Evolutionary conservation across 2,113 vertebrate species (phyloP), one percentile per base, ranked within the genome.

Genomic region (Sorex araneus): DNA sequence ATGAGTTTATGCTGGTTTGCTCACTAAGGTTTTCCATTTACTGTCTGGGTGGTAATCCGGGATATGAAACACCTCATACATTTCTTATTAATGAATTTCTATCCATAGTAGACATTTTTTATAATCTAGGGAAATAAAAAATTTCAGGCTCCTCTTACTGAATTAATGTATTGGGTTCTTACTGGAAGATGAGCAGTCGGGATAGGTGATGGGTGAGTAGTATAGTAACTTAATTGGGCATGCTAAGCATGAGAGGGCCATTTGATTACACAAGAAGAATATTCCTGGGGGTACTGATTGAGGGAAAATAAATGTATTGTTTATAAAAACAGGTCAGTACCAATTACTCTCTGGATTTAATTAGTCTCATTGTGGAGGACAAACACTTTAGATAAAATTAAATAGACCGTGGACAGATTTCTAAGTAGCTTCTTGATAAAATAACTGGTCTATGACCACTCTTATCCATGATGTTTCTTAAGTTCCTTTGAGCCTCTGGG

Each of bases 351-450:
- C 11, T 74, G 74, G 34, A 81, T 3, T 70, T 90, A 89, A 91
- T 80, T 93, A 77, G 27, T 77, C 36, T 92, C 45, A 88, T 47
- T 70, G 70, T 69, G 23, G 47, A 85, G 75, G 84, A 94, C 1
- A 82, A 82, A 86, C 12, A 43, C 28, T 23, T 86, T 94, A 71
- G 40, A 50, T 70, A 57, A 71, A 91, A 79, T 75, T 63, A 94
- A 83, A 71, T 85, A 74, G 13, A 88, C 32, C 45, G 32, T 80
- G 25, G 28, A 16, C 30, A 54, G 36, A 71, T 91, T 94, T 50
- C 15, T 71, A 87, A 87, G 82, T 57, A 74, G 15, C 36, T 81
- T 69, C 25, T 86, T 86, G 27, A 73, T 60, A 81, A 78, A 89
- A 67, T 93, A 87, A 87, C 34, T 73, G 5, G 23, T 67, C 13